Conservation (phyloP, 2,113 vertebrate species). For the Oreotrochilus melanogaster region DNA sequence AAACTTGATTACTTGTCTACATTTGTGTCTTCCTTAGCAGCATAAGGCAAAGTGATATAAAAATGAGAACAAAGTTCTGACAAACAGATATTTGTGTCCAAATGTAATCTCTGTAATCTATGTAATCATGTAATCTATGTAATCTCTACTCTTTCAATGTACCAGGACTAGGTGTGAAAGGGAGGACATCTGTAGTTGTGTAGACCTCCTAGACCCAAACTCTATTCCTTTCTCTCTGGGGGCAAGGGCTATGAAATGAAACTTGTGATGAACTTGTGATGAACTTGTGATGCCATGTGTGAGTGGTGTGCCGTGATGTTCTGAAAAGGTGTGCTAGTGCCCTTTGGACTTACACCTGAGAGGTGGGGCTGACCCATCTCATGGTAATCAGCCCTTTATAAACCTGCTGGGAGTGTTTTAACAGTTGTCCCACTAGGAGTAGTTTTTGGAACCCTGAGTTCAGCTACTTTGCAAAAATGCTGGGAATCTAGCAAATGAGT, state of each 20-base stretch:
- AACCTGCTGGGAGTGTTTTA: neutral
- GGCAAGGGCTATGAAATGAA: neutral
- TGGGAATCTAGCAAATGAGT: neutral
- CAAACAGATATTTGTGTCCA: neutral
- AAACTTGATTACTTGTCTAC: neutral
- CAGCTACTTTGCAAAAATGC: neutral
- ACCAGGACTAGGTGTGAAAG: neutral
- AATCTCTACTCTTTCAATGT: neutral
- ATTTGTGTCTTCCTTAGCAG: neutral
- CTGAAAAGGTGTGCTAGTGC: neutral
- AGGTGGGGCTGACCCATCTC: neutral
- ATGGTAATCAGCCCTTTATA: neutral
- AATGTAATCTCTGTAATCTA: too few relatives aligned
- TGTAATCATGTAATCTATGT: too few relatives aligned
- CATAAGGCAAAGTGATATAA: neutral
- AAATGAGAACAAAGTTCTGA: neutral
- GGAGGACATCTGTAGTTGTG: neutral
- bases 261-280: neutral
- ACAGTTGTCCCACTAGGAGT: neutral
- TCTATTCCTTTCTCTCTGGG: neutral
- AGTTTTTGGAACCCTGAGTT: neutral
- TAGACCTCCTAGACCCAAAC: neutral
- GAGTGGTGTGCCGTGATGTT: neutral
- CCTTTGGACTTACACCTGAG: neutral
- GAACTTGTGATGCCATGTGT: accelerated